A percentile compares a stretch with the other conserved stretches of the same genome.
These are phyloP conservation scores for Eunapius fragilis DNA, from an alignment of 37 sponge, comb jelly and placozoan species.

Conservation along the genomic window DNA sequence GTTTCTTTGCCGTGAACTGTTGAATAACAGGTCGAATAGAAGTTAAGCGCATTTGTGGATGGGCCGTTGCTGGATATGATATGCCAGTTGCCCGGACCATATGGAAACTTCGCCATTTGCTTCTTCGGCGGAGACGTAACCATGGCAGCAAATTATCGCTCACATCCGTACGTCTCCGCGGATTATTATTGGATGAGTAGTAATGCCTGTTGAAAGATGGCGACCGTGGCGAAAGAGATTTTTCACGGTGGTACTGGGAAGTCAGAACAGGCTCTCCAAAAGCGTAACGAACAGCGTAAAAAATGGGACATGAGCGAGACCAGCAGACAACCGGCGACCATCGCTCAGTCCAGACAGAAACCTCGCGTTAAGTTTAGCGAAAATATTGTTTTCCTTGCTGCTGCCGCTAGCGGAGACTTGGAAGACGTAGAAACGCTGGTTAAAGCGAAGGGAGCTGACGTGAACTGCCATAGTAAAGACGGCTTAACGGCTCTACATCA, in stretches of 20 bases:
- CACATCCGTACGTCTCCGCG: conserved; percentile 7
- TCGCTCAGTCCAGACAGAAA: neutral
- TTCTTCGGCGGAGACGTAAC: neutral
- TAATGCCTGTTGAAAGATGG: neutral
- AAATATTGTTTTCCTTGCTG: conserved; percentile 78
- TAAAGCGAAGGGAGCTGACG: conserved; percentile 63
- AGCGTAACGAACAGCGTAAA: conserved; percentile 67
- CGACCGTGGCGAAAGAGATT: conserved; percentile 45
- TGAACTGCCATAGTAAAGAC: conserved; percentile 73
- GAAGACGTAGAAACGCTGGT: conserved; percentile 78
- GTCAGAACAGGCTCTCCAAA: conserved; percentile 39
- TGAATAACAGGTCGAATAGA: conserved; percentile 94
- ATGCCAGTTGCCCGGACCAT: conserved; percentile 71
- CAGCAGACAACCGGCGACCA: conserved; percentile 36
- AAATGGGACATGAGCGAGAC: conserved; percentile 76
- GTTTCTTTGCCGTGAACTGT: conserved; percentile 41
- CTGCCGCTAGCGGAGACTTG: conserved; percentile 64
- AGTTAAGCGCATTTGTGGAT: conserved; percentile 48
- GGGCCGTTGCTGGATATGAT: conserved; percentile 76
- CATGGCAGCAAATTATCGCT: conserved; percentile 4
- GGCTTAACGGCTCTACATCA: conserved; percentile 90
- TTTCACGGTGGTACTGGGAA: conserved; percentile 21
- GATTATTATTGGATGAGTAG: neutral
- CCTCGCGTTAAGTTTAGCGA: conserved; percentile 59
- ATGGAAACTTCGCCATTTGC: conserved; percentile 60